Conservation (phyloP, 2,113 vertebrate genomes). For the Neogale vison region DNA sequence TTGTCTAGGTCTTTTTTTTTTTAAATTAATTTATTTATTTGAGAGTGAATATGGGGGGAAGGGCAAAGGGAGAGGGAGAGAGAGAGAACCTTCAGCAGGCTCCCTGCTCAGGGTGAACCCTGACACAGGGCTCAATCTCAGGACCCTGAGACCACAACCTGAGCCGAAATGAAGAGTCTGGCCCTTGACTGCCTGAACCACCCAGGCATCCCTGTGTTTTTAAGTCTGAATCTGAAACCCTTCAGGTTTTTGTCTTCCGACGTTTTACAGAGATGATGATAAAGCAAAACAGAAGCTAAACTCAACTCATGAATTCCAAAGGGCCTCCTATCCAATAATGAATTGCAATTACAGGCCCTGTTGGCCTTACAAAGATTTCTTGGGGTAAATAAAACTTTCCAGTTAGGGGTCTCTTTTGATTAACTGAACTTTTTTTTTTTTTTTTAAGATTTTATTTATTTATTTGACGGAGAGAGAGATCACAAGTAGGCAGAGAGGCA, state of each 20-base stretch:
- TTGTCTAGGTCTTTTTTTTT: neutral
- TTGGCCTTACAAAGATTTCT: neutral
- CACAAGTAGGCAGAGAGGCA: too few relatives aligned
- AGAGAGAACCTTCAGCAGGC: neutral
- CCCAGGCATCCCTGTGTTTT: neutral
- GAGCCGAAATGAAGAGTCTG: neutral
- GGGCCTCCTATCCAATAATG: neutral
- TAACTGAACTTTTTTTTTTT: neutral
- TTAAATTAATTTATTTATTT: neutral
- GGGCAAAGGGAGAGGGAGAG: too few relatives aligned
- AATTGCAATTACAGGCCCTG: neutral
- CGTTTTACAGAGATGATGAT: neutral
- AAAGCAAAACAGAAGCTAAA: neutral
- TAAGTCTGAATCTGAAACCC: neutral
- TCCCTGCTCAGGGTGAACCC: neutral
- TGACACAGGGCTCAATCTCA: rapidly evolving
- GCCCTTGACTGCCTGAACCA: neutral
- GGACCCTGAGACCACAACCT: neutral
- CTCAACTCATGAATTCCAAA: neutral
- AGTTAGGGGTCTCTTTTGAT: neutral
- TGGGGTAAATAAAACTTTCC: neutral
- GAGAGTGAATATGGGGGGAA: neutral
- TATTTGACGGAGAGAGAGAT: too few relatives aligned
- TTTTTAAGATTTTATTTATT: too few relatives aligned
- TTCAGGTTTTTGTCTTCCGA: neutral